Base-by-base conservation (phyloP, 2,888 invertebrate genomes). In the Campoplex capitator region DNA sequence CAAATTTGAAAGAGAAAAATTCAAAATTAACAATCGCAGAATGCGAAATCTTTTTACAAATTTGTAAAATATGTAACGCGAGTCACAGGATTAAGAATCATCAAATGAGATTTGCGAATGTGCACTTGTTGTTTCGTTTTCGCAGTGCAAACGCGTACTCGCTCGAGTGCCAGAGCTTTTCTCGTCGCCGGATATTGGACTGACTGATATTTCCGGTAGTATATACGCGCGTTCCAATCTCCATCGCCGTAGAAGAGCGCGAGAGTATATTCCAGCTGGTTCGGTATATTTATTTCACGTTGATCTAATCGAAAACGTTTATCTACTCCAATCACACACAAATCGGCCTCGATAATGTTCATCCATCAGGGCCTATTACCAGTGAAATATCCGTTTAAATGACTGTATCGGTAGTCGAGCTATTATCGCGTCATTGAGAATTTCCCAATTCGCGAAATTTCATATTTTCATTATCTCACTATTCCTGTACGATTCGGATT, bases 171-270 rank as follows among this genome's bases (percentile, higher is more conserved):
- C 45, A 67, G 56, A 32, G 56, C 73, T 74, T 79, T 78, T 58
- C 70, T 42, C 51, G n/a, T 42, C 75, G 85, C 83, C 90, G 90
- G 90, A 90, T 90, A 90, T 90, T 88, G 84, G 82, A 78, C 87
- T 89, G 89, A 89, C 89, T 88, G 90, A 90, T 88, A 89, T 90
- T 90, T 91, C 90, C 90, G 88, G 89, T 90, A 38, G 38, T 4
- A 38, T 88, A 54, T 70, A 42, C 51, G 62, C 79, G 79, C 75
- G 23, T 23, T 35, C 54, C 74, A n/a, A 58, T 11, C 51, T 62
- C 13, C 58, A 23, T 23, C 23, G 32, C 13, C 7, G 65, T 28
- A 75, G 45, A 56, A 45, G 62, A 74, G 32, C 48, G 32, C 48
- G 51, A 78, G 58, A 74, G 70, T 28, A 68, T 73, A 67, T 42